These are phyloP conservation scores for Lutraria lutraria DNA, from an alignment of 2,888 invertebrate genomes.

Conservation along the genomic window DNA sequence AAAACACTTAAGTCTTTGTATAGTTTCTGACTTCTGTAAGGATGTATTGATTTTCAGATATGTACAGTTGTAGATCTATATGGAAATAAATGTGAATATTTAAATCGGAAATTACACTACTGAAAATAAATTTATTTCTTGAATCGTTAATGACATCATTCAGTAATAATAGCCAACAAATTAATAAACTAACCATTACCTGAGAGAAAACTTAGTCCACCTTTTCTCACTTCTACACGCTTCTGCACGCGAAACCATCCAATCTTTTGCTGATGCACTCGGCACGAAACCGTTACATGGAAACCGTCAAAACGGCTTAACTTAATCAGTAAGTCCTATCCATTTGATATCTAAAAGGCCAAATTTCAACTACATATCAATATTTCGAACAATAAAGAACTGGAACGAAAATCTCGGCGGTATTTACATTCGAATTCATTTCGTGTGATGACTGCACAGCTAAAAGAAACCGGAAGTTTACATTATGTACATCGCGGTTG, in stretches of 20 bases:
- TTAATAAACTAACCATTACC: not conserved
- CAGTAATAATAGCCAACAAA: no score
- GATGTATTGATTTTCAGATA: no score
- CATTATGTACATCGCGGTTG: not conserved
- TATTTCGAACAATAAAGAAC: not conserved
- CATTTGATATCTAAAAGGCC: not conserved
- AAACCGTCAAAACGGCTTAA: conserved; percentile 21
- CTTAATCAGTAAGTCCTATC: not conserved
- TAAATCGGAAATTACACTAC: no score
- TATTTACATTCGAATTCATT: not conserved
- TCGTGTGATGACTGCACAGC: not conserved
- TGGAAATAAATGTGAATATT: no score
- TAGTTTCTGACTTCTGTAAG: no score
- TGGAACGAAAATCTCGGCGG: not conserved
- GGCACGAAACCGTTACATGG: conserved; percentile 28
- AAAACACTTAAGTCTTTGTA: no score
- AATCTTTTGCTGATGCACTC: conserved; percentile 33
- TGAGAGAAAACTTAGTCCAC: not conserved
- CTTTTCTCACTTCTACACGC: not conserved
- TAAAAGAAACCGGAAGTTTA: conserved; percentile 28
- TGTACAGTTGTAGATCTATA: no score
- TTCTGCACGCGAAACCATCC: conserved; percentile 41
- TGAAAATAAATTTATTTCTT: no score
- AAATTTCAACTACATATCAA: not conserved
- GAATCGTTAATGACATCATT: no score